A percentile compares a stretch with the other conserved stretches of the same genome.
Evolutionary conservation across 92 coral and sea anemone genomes (phyloP).

Genomic region (Hydrozoanthus gracilis): DNA sequence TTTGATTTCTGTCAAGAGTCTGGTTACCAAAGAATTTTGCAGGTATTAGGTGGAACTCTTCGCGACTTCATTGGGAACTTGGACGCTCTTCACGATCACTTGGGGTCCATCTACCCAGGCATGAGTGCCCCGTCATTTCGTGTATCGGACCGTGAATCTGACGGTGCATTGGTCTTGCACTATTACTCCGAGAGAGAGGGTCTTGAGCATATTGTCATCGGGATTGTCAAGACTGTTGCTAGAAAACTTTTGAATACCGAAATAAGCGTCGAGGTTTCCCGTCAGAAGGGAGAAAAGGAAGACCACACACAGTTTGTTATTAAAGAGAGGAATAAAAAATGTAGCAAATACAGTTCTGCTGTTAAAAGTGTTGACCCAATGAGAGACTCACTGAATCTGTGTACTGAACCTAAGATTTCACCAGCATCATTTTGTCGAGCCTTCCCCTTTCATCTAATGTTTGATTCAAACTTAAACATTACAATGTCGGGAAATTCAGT

Average conservation of each 20-base stretch:
- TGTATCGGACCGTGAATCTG: slow-evolving; percentile 79
- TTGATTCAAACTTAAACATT: slow-evolving; percentile 72
- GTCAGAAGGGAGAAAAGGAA: slow-evolving; percentile 59
- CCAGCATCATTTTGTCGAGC: slow-evolving; percentile 86
- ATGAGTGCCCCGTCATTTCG: slow-evolving; percentile 94
- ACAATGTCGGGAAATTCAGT: slow-evolving; percentile 84
- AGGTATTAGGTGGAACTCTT: slow-evolving; percentile 84
- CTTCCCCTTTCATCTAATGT: slow-evolving; percentile 91
- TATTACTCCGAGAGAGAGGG: slow-evolving; percentile 89
- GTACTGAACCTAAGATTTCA: slow-evolving; percentile 84
- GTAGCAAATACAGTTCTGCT: slow-evolving; percentile 47
- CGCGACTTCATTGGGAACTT: slow-evolving; percentile 87
- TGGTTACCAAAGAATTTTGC: slow-evolving; percentile 89
- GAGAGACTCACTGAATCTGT: slow-evolving; percentile 57
- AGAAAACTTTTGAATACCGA: slow-evolving; percentile 88
- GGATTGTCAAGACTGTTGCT: slow-evolving; percentile 85
- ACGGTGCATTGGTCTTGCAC: slow-evolving; percentile 89
- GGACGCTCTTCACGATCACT: slow-evolving; percentile 91
- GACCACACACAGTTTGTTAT: slow-evolving; percentile 91
- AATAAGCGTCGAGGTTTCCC: slow-evolving; percentile 66
- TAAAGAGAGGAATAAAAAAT: slow-evolving; percentile 68
- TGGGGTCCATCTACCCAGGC: slow-evolving; percentile 83
- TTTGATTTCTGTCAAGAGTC: slow-evolving; percentile 90
- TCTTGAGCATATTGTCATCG: slow-evolving; percentile 87
- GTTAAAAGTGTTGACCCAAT: slow-evolving; percentile 64